These are phyloP conservation scores for Corvus cornix DNA, from an alignment of 2,113 vertebrate genomes.

Conservation along the genomic window DNA sequence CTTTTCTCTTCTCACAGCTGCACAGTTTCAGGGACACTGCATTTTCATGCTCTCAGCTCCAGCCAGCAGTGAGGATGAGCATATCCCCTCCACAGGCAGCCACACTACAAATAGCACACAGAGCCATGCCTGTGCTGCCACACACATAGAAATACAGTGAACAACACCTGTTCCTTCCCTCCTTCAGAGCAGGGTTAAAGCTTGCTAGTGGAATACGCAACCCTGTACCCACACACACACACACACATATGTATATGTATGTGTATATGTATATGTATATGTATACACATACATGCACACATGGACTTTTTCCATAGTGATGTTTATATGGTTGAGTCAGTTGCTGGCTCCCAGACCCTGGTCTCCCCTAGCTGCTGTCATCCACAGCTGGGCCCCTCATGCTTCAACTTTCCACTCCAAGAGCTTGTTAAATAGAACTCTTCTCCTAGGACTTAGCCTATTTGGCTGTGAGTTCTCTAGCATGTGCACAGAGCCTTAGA, in stretches of 20 bases:
- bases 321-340: not conserved
- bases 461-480: not conserved
- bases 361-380: not conserved
- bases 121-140: not conserved
- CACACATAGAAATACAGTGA: not conserved
- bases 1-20: not conserved
- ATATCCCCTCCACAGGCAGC: not conserved
- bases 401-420: not conserved
- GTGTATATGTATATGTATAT: too few species aligned
- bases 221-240: rapidly evolving
- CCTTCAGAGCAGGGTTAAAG: not conserved
- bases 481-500: not conserved
- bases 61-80: not conserved
- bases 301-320: not conserved
- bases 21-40: not conserved
- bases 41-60: not conserved
- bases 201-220: not conserved
- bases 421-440: not conserved
- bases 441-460: not conserved
- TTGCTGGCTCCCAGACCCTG: not conserved
- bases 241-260: too few species aligned
- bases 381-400: not conserved
- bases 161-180: not conserved
- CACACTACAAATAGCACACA: not conserved
- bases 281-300: rapidly evolving